Conservation (phyloP, 1,140 invertebrate genomes). For the Drosophila hydei region DNA sequence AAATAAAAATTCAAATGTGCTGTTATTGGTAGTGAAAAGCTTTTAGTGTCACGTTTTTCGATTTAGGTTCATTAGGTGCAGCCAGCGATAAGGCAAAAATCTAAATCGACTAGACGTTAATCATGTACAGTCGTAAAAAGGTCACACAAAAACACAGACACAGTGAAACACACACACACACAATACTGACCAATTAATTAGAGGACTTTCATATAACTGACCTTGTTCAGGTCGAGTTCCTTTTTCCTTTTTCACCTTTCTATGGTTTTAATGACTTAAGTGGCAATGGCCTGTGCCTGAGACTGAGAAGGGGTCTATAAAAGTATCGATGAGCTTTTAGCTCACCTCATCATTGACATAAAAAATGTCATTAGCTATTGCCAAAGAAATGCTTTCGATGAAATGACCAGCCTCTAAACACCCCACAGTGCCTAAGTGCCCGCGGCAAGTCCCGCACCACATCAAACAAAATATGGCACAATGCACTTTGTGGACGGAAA, state of each 20-base stretch:
- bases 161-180: not conserved
- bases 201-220: conserved; percentile 30
- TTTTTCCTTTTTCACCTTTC: not conserved
- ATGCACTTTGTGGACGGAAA: conserved; percentile 50
- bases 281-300: conserved; percentile 8
- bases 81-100: conserved; percentile 31
- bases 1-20: not conserved
- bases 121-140: conserved; percentile 18
- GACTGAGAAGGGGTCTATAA: conserved; percentile 1
- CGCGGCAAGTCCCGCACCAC: not conserved
- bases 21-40: conserved; percentile 7
- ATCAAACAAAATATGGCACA: conserved; percentile 38
- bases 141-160: not conserved
- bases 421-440: not conserved
- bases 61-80: conserved; percentile 42
- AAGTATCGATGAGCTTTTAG: conserved; percentile 26
- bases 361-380: conserved; percentile 60
- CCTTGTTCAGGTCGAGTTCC: conserved; percentile 42
- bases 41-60: conserved; percentile 54
- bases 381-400: conserved; percentile 33
- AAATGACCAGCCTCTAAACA: conserved; percentile 24
- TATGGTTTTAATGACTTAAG: conserved; percentile 22
- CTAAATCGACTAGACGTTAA: conserved; percentile 31
- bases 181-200: conserved; percentile 45
- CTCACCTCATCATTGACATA: conserved; percentile 25